phyloP scores from a whole-genome alignment of 2,797 vertebrate genomes.

The Cercopithecus neglectus region DNA sequence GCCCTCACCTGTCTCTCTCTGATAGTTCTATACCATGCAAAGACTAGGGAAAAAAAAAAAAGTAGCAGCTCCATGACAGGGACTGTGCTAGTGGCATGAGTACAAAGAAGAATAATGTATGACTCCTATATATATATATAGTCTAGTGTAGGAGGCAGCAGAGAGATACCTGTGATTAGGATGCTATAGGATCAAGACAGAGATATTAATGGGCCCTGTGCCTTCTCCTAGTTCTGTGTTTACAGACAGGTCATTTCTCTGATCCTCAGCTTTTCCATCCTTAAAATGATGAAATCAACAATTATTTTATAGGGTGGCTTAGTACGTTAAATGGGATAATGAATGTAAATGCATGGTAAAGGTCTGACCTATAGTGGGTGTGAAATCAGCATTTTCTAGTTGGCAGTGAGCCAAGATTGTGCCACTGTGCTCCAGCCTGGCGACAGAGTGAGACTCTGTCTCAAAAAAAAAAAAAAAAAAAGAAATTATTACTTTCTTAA shows the following conservation, averaged over 20 bases:
- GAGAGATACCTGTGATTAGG: background rate
- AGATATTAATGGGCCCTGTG: background rate
- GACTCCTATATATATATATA: background rate
- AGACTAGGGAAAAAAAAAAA: background rate
- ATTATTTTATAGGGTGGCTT: background rate
- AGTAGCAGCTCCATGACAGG: background rate
- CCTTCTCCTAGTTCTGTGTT: background rate
- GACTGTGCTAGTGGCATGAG: background rate
- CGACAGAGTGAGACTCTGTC: too few species aligned
- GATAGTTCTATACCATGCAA: background rate
- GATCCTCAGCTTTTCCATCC: background rate
- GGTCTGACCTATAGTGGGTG: background rate
- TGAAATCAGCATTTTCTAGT: background rate
- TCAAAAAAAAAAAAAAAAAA: too few species aligned
- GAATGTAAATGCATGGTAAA: background rate
- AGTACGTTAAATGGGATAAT: background rate
- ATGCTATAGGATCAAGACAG: background rate
- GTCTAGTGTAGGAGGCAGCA: background rate
- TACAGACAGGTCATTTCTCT: background rate
- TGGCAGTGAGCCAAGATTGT: background rate
- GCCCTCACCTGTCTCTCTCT: background rate
- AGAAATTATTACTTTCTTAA: background rate
- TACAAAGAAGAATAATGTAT: background rate
- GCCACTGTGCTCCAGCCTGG: too few species aligned
- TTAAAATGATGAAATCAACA: conserved; percentile 10